These are phyloP conservation scores for Drosophila neonasuta DNA, from an alignment of 2,888 invertebrate species.

Conservation along the genomic window DNA sequence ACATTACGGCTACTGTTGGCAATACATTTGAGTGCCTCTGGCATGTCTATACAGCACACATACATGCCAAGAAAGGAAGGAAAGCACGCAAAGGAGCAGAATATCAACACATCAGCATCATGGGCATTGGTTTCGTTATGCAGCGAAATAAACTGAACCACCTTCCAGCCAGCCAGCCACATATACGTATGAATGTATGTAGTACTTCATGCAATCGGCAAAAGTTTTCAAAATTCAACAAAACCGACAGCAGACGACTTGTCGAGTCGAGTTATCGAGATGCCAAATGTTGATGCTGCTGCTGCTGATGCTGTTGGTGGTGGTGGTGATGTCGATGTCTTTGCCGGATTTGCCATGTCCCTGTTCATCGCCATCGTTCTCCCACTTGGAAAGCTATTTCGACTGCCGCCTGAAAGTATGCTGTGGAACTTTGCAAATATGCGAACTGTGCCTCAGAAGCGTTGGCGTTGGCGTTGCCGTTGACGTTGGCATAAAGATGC, in stretches of 20 bases:
- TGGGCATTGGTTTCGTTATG: constrained; percentile 20
- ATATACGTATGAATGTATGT: not conserved
- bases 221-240: constrained; percentile 42
- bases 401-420: constrained; percentile 44
- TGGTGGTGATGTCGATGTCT: constrained; percentile 1
- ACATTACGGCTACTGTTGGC: constrained; percentile 50
- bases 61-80: not conserved
- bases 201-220: constrained; percentile 44
- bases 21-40: constrained; percentile 62
- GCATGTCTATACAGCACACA: constrained; percentile 7
- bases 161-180: not conserved
- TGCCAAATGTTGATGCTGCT: constrained; percentile 19
- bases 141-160: constrained; percentile 34
- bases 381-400: not conserved
- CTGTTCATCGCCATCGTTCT: constrained; percentile 6
- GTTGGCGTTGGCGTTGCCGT: constrained; percentile 10
- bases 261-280: constrained; percentile 34
- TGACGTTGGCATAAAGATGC: constrained; percentile 53
- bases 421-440: constrained; percentile 53
- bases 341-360: constrained; percentile 35
- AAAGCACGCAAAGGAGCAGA: not conserved
- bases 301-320: not conserved
- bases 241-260: constrained; percentile 12
- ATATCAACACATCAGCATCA: constrained; percentile 38
- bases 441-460: constrained; percentile 33